A percentile compares a stretch with the other conserved stretches of the same genome.
phyloP scores from a whole-genome alignment of 2,888 invertebrate genomes.

The Mythimna loreyi region DNA sequence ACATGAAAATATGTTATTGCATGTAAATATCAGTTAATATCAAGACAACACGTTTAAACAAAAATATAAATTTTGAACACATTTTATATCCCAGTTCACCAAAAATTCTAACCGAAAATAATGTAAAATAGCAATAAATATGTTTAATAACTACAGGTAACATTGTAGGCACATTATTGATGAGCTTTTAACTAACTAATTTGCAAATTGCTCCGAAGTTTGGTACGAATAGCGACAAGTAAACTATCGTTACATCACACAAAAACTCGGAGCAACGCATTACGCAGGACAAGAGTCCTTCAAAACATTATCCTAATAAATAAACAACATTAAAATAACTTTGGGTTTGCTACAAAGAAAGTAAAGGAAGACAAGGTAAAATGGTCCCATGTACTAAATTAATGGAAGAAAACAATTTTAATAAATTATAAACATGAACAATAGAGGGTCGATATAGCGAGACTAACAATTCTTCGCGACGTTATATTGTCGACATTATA shows the following conservation, averaged over 20 bases:
- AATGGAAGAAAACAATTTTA: conserved; percentile 73
- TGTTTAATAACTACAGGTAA: conserved; percentile 89
- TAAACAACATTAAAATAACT: conserved; percentile 87
- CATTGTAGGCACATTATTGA: conserved; percentile 90
- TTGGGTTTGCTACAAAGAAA: conserved; percentile 86
- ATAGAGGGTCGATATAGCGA: conserved; percentile 69
- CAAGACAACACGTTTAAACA: conserved; percentile 75
- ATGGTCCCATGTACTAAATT: conserved; percentile 80
- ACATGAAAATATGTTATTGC: conserved; percentile 85
- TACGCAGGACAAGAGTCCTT: conserved; percentile 61
- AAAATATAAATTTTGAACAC: conserved; percentile 87
- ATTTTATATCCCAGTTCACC: conserved; percentile 83
- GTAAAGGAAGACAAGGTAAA: conserved; percentile 86
- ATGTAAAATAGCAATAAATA: conserved; percentile 77
- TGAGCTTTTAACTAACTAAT: conserved; percentile 85
- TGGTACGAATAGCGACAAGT: conserved; percentile 22
- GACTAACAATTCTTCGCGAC: conserved; percentile 57
- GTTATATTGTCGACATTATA: conserved; percentile 54
- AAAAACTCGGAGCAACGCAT: conserved; percentile 48
- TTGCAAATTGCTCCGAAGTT: conserved; percentile 51
- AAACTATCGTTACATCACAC: conserved; percentile 26
- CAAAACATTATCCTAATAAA: conserved; percentile 81
- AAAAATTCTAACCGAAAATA: conserved; percentile 80
- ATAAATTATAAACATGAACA: conserved; percentile 80
- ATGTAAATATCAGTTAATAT: conserved; percentile 88